Conservation (phyloP, 37 sponge, comb jelly and placozoan species). For the Lycopodina hypogea region DNA sequence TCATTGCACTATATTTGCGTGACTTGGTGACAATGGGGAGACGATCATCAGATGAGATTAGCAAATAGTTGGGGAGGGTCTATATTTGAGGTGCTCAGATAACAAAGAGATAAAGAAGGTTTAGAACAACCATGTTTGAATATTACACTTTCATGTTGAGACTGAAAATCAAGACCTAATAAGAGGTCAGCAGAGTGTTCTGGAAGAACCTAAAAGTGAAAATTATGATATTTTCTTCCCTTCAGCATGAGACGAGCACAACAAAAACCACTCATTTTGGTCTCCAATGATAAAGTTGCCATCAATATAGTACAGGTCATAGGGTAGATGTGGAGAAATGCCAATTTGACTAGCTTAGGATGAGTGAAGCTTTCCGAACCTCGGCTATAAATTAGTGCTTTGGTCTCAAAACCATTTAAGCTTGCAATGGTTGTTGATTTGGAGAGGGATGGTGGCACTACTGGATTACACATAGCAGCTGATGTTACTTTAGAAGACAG, state of each 20-base stretch:
- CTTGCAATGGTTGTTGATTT: background rate
- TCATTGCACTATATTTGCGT: background rate
- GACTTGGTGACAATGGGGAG: slow-evolving; percentile 10
- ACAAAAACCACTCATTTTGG: background rate
- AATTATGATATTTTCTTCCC: background rate
- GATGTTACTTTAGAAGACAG: too few relatives aligned
- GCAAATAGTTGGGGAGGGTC: slow-evolving; percentile 12
- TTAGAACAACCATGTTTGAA: background rate
- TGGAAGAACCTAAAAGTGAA: background rate
- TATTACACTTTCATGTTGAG: background rate
- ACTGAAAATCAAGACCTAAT: slow-evolving; percentile 10
- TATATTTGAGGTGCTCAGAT: background rate
- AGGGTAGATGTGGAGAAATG: background rate
- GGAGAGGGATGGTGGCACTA: background rate
- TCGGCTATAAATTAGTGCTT: background rate
- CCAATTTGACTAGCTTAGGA: background rate
- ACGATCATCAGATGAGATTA: background rate
- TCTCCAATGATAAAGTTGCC: background rate
- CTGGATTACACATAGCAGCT: too few relatives aligned
- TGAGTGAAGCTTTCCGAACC: slow-evolving; percentile 8
- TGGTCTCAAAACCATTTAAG: background rate
- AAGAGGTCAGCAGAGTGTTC: background rate
- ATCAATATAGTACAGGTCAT: background rate
- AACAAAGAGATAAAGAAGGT: background rate
- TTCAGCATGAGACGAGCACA: background rate